These are phyloP conservation scores for Tortrix viridana DNA, from an alignment of 2,888 invertebrate species.

Conservation along the genomic window DNA sequence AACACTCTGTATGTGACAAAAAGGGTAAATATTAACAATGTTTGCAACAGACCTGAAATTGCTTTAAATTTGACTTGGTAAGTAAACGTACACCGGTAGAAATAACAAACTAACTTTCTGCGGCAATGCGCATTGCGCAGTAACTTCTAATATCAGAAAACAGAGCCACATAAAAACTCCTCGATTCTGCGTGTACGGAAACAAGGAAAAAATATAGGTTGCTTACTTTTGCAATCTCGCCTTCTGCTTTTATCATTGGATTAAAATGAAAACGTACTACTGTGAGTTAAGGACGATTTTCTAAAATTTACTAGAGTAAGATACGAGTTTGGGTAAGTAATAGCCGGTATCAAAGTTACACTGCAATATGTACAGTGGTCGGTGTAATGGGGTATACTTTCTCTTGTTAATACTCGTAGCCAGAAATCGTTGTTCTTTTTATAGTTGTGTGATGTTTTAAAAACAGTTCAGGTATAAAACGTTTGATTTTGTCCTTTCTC, in stretches of 20 bases:
- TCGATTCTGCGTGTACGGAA: slow-evolving; percentile 20
- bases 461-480: neutral
- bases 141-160: slow-evolving; percentile 20
- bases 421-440: slow-evolving; percentile 30
- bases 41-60: slow-evolving; percentile 1
- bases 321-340: neutral
- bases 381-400: slow-evolving; percentile 47
- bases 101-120: slow-evolving; percentile 2
- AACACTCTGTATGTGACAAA: neutral
- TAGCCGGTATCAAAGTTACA: slow-evolving; percentile 20
- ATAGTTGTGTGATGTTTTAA: too few species aligned
- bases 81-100: neutral
- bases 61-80: neutral
- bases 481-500: neutral
- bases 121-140: slow-evolving; percentile 1
- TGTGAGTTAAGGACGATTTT: neutral
- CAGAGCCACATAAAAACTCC: slow-evolving; percentile 14
- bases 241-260: neutral
- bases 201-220: slow-evolving; percentile 22
- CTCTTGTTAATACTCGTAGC: slow-evolving; percentile 47
- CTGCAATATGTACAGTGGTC: slow-evolving; percentile 38
- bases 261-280: neutral
- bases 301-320: neutral
- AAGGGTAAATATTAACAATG: neutral
- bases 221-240: neutral